Conservation (phyloP, 2,113 vertebrate species). For the Vulpes vulpes region DNA sequence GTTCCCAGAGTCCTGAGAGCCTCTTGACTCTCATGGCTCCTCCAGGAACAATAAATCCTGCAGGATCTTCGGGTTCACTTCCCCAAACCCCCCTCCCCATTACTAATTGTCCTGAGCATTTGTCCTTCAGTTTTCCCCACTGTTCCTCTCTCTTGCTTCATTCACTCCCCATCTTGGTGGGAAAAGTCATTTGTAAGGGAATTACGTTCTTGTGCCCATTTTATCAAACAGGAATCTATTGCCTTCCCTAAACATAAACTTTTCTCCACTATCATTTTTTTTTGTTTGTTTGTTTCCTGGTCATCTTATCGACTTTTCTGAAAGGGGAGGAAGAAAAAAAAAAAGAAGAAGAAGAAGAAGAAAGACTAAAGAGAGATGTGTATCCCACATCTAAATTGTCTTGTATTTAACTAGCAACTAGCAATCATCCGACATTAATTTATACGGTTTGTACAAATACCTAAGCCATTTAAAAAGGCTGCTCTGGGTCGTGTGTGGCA, state of each 20-base stretch:
- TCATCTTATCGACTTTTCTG: constrained; percentile 11
- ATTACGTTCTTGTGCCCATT: neutral
- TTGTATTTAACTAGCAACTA: constrained; percentile 87
- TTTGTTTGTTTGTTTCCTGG: constrained; percentile 60
- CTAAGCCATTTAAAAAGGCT: constrained; percentile 92
- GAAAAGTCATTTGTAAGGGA: neutral
- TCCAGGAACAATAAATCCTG: constrained; percentile 53
- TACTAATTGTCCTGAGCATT: neutral
- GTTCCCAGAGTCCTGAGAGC: neutral
- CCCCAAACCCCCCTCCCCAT: neutral
- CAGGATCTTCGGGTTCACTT: neutral
- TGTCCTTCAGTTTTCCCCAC: neutral
- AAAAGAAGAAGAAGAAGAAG: neutral
- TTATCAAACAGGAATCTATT: constrained; percentile 71
- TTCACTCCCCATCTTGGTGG: neutral
- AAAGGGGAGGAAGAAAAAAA: neutral
- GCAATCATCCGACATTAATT: constrained; percentile 89
- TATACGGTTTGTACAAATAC: constrained; percentile 92
- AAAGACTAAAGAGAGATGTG: constrained; percentile 13
- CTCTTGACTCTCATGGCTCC: neutral
- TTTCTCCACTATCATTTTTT: constrained; percentile 50
- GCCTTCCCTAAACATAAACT: constrained; percentile 52
- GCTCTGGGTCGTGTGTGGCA: constrained; percentile 91
- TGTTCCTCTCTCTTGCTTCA: neutral
- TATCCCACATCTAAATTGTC: constrained; percentile 76